Evolutionary conservation across 2,113 vertebrate genomes (phyloP).

Genomic region (Ochotona princeps): DNA sequence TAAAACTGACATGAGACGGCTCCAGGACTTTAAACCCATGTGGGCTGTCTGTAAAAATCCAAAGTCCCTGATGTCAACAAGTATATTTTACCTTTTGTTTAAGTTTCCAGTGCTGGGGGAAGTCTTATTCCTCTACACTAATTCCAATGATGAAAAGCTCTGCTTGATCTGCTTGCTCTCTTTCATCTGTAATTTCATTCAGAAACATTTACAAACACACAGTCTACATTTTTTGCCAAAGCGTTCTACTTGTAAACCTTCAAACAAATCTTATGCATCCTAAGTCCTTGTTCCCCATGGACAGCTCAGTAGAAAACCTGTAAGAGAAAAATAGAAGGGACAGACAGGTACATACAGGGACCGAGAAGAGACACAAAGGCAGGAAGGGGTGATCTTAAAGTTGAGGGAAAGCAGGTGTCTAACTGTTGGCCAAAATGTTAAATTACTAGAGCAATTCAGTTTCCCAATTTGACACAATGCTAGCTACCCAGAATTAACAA

Average conservation of each 20-base stretch:
- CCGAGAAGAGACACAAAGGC: background rate
- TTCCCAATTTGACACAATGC: slow-evolving; percentile 55
- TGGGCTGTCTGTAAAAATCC: background rate
- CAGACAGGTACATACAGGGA: background rate
- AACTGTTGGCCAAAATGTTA: slow-evolving; percentile 74
- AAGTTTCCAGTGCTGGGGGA: background rate
- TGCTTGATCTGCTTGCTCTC: background rate
- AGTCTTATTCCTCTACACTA: background rate
- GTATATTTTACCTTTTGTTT: background rate
- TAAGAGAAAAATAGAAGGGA: background rate
- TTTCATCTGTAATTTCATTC: background rate
- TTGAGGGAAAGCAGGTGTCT: slow-evolving; percentile 64
- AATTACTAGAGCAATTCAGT: slow-evolving; percentile 73
- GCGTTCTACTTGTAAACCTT: background rate
- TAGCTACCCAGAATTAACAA: slow-evolving; percentile 72
- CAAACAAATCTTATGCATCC: background rate
- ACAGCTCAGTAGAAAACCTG: background rate
- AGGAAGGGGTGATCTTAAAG: background rate
- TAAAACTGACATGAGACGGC: background rate
- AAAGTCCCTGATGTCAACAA: background rate
- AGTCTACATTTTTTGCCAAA: background rate
- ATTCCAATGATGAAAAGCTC: background rate
- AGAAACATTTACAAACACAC: slow-evolving; percentile 36
- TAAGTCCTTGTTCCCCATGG: background rate
- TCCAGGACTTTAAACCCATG: background rate